These are phyloP conservation scores for Paratilapia polleni DNA, from an alignment of 2,113 vertebrate species.

Conservation along the genomic window DNA sequence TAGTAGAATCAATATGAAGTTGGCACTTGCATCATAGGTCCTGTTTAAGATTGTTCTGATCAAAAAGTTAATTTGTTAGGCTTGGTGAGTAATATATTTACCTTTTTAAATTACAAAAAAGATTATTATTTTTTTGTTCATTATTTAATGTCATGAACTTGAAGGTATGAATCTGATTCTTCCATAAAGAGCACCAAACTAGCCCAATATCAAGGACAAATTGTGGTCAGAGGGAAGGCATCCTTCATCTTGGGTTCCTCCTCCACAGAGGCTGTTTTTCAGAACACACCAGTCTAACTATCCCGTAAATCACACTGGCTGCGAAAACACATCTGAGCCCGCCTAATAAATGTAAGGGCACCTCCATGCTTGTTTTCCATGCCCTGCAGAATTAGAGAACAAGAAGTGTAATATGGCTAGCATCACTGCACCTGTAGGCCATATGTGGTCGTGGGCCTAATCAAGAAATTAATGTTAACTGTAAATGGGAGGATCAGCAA, in stretches of 20 bases:
- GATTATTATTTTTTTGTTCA: neutral
- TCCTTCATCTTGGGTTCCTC: slow-evolving; percentile 40
- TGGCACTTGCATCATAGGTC: neutral
- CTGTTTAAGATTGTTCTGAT: neutral
- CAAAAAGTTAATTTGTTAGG: neutral
- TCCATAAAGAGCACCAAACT: neutral
- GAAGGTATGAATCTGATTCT: neutral
- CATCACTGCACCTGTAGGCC: neutral
- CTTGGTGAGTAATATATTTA: neutral
- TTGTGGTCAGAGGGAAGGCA: neutral
- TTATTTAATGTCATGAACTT: too few species aligned
- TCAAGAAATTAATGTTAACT: neutral
- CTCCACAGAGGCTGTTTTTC: slow-evolving; percentile 21
- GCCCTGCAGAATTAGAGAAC: slow-evolving; percentile 8
- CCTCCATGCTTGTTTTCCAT: neutral
- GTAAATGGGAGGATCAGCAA: neutral
- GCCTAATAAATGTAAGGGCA: slow-evolving; percentile 17
- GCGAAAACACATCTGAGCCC: slow-evolving; percentile 30
- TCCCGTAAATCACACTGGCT: slow-evolving; percentile 38
- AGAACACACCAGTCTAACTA: slow-evolving; percentile 22
- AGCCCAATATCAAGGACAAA: neutral
- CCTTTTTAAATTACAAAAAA: neutral
- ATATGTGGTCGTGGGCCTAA: neutral
- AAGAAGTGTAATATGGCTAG: neutral
- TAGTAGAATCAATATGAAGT: neutral